Evolutionary conservation across 2,113 vertebrate species (phyloP).

Genomic region (Neotoma lepida): DNA sequence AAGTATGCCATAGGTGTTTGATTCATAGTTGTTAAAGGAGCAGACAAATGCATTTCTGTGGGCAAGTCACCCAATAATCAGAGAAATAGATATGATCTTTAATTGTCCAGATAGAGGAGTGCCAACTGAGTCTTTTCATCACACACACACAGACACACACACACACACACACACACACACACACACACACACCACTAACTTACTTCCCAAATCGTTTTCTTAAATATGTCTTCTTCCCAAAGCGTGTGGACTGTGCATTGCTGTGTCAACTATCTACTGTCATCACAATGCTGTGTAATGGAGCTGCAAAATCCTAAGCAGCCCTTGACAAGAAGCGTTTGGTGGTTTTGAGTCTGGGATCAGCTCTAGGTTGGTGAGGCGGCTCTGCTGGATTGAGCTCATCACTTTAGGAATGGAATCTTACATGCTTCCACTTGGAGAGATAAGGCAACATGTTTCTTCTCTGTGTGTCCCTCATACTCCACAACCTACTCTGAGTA

Average conservation of each 20-base stretch:
- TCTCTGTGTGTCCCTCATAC: neutral
- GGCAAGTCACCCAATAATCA: neutral
- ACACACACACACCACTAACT: neutral
- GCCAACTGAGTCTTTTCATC: neutral
- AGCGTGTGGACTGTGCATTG: neutral
- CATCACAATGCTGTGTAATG: neutral
- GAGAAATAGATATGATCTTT: neutral
- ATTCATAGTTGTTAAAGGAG: neutral
- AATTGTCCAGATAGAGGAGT: neutral
- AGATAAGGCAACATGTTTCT: neutral
- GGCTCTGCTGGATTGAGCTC: neutral
- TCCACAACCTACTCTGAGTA: neutral
- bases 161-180: neutral
- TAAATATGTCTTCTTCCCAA: neutral
- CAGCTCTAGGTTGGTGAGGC: neutral
- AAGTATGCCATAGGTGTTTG: neutral
- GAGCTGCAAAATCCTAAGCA: neutral
- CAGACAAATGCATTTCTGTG: neutral
- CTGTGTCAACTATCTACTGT: neutral
- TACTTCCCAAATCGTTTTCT: neutral
- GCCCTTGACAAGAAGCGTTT: neutral
- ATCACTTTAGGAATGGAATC: neutral
- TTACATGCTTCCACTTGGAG: neutral
- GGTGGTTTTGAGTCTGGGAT: neutral
- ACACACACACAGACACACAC: neutral